Base-by-base conservation (phyloP, 2,113 vertebrate genomes). In the Macaca nemestrina region DNA sequence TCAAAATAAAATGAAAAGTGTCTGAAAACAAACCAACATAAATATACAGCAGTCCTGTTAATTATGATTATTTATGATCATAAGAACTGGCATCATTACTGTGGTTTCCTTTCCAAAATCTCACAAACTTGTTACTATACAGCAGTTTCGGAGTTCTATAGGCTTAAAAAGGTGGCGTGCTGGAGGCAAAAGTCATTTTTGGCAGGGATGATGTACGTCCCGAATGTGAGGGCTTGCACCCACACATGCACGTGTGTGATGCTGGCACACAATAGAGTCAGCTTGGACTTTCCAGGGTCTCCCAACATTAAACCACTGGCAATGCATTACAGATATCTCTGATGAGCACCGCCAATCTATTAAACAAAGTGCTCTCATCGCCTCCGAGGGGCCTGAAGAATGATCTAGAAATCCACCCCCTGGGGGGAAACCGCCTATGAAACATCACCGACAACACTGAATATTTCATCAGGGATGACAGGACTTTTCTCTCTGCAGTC, bases 11-110 rank as follows among this genome's bases (percentile, higher is more conserved):
- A 98, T 90, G 96, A 98, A 95, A 98, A 98, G 97, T 97, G 98
- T 98, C 98, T 98, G 98, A 98, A 98, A 99, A 98, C 98, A 99
- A 98, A 98, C 98, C 97, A 98, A 98, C 97, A 98, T 98, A 98
- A 98, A 98, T 96, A 97, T 97, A 98, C 98, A 98, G 98, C 97
- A 97, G 98, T 98, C 97, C 97, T 98, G 96, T 98, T 99, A 98
- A 98, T 98, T 97, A 98, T 98, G 98, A 98, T 98, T 98, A 98
- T 98, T 98, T 99, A 98, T 97, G 98, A 98, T 98, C 86, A 43
- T 97, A 96, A 98, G 97, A 98, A 98, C 98, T 98, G 98, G 98
- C 98, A 99, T 90, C 92, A 0, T 88, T 95, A 90, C 96, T 73
- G 76, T 27, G 94, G 67, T 97, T 98, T 97, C 95, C 92, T 96